These are phyloP conservation scores for Neria commutata DNA, from an alignment of 2,888 invertebrate species.

Conservation along the genomic window DNA sequence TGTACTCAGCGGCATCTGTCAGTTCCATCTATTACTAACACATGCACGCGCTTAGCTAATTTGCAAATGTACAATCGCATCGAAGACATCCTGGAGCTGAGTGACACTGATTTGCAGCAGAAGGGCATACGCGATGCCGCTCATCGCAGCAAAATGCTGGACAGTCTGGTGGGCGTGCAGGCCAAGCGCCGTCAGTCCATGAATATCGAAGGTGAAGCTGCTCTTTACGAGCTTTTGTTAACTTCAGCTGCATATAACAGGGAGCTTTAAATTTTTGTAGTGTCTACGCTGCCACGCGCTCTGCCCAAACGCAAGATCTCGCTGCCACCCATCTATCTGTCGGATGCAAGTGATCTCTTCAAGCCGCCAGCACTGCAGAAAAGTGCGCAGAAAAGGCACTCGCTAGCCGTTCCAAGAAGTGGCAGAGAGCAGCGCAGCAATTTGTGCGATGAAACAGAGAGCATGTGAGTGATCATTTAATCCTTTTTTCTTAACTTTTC, in stretches of 20 bases:
- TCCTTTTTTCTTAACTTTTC: too few species aligned
- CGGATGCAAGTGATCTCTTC: conserved; percentile 6
- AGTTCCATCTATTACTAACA: conserved; percentile 5
- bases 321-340: conserved; percentile 43
- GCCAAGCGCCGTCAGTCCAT: conserved; percentile 67
- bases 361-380: conserved; percentile 6
- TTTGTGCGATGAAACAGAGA: conserved; percentile 40
- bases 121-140: conserved; percentile 69
- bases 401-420: conserved; percentile 38
- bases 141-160: conserved; percentile 70
- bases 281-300: conserved; percentile 29
- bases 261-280: conserved; percentile 25
- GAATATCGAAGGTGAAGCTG: conserved; percentile 52
- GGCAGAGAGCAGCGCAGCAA: conserved; percentile 38
- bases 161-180: conserved; percentile 69
- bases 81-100: conserved; percentile 50
- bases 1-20: conserved; percentile 11
- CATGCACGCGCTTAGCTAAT: conserved; percentile 37
- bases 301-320: conserved; percentile 45
- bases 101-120: conserved; percentile 66
- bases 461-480: conserved; percentile 44
- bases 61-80: conserved; percentile 45
- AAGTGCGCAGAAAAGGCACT: conserved; percentile 19
- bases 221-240: neutral
- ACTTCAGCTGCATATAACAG: too few species aligned